These are phyloP conservation scores for Formica aserva DNA, from an alignment of 2,888 invertebrate species.

Conservation along the genomic window DNA sequence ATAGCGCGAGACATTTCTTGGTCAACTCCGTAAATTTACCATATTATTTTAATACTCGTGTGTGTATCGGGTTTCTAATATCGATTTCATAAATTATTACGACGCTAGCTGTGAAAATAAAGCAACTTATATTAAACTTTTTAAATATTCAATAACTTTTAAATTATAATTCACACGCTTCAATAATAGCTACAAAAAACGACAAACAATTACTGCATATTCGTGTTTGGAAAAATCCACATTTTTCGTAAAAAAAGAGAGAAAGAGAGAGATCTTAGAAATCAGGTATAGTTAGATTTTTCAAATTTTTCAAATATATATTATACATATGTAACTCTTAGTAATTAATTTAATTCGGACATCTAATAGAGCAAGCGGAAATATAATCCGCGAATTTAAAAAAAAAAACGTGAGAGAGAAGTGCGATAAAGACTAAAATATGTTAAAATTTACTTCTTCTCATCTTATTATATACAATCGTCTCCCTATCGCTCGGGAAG, in stretches of 20 bases:
- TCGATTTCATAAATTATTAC: not conserved
- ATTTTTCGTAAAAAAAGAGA: not conserved
- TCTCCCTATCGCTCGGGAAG: not conserved
- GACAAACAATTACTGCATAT: not conserved
- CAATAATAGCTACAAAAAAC: not conserved
- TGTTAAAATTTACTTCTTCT: not conserved
- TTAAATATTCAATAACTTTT: not conserved
- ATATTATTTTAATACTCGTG: not conserved
- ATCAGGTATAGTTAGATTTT: not conserved
- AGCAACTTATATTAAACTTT: not conserved
- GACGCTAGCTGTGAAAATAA: too few species aligned
- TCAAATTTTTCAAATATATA: not conserved
- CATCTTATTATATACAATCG: not conserved
- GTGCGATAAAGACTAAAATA: not conserved
- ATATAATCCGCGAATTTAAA: not conserved
- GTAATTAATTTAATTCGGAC: not conserved
- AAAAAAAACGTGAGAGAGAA: not conserved
- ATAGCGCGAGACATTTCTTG: constrained; percentile 14
- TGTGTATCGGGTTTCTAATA: not conserved
- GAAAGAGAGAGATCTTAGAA: not conserved
- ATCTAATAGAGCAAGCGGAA: not conserved
- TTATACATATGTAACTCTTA: not conserved
- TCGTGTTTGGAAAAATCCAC: not conserved
- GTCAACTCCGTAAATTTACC: constrained; percentile 4
- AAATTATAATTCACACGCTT: not conserved